Evolutionary conservation across 1,140 invertebrate species (phyloP).

Genomic region (Hyles vespertilio): DNA sequence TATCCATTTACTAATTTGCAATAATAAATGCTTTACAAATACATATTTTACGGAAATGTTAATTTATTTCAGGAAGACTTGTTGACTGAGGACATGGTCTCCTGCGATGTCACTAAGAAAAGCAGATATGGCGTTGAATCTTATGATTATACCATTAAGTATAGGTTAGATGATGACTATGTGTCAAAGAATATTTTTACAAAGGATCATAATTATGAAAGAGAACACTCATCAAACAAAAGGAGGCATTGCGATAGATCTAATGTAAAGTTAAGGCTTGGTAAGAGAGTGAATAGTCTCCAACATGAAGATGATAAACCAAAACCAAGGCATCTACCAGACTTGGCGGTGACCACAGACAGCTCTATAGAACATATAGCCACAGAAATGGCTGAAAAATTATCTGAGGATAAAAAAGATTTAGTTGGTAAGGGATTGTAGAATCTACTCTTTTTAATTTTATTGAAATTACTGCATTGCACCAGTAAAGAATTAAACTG

Average conservation of each 20-base stretch:
- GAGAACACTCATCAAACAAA: constrained; percentile 66
- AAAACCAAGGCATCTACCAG: constrained; percentile 70
- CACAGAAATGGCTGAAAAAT: constrained; percentile 81
- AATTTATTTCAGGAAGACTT: constrained; percentile 58
- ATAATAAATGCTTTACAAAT: too few species aligned
- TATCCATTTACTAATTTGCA: too few species aligned
- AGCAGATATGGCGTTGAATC: constrained; percentile 68
- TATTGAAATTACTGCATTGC: background rate
- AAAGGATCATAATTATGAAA: constrained; percentile 35
- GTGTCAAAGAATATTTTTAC: constrained; percentile 59
- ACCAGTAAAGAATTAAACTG: too few species aligned
- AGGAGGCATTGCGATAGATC: constrained; percentile 77
- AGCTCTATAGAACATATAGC: constrained; percentile 78
- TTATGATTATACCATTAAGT: constrained; percentile 73
- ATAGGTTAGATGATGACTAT: constrained; percentile 67
- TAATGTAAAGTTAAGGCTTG: constrained; percentile 78
- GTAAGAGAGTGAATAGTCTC: constrained; percentile 72
- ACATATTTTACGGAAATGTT: background rate
- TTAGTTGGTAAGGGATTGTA: constrained; percentile 79
- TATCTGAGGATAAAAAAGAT: constrained; percentile 82
- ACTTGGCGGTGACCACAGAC: constrained; percentile 71
- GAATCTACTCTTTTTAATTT: background rate
- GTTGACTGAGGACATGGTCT: constrained; percentile 66
- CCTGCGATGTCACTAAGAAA: constrained; percentile 64
- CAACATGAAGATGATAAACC: constrained; percentile 71